Percentiles rank a stretch among this genome's conserved stretches.
phyloP scores from a whole-genome alignment of 2,113 vertebrate species.

The Morone chrysops region DNA sequence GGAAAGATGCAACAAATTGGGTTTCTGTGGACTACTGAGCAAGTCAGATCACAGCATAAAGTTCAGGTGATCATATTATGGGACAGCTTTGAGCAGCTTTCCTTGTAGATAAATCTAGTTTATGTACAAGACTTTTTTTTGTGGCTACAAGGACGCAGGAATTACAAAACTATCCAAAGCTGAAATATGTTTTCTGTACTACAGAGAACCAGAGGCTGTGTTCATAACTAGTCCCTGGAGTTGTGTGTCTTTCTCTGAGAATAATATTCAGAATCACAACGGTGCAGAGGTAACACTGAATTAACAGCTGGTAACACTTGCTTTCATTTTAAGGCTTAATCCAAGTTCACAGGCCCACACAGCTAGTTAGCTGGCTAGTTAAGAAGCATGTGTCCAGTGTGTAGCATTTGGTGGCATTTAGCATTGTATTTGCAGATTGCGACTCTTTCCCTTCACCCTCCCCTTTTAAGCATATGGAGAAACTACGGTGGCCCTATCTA shows the following conservation, averaged over 20 bases:
- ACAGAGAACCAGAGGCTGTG: neutral
- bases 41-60: conserved; percentile 25
- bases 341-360: neutral
- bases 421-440: no score
- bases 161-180: neutral
- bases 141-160: neutral
- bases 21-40: conserved; percentile 3
- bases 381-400: no score
- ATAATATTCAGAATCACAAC: neutral
- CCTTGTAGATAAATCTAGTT: neutral
- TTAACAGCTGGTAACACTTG: neutral
- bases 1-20: conserved; percentile 26
- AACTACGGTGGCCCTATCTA: no score
- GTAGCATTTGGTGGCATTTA: neutral
- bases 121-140: neutral
- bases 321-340: neutral
- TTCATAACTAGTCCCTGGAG: neutral
- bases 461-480: no score
- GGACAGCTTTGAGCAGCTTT: neutral
- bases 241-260: neutral
- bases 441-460: no score
- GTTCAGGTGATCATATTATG: conserved; percentile 13
- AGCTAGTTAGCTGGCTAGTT: neutral
- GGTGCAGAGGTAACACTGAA: neutral
- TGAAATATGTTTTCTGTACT: neutral